Conservation (phyloP, 2,888 invertebrate species). For the Falcaria lacertinaria region DNA sequence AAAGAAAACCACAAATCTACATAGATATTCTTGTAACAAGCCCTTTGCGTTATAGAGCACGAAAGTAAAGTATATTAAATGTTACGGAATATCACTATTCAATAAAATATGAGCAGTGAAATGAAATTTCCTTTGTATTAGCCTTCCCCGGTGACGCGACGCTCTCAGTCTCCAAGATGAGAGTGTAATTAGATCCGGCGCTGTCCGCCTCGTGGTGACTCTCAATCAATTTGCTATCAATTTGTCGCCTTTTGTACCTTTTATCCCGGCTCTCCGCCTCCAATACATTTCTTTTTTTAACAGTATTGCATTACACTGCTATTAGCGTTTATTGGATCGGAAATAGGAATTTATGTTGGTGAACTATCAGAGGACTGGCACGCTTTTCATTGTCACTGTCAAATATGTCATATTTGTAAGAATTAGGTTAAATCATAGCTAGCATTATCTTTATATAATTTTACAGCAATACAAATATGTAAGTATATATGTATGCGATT, state of each 20-base stretch:
- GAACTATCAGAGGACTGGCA: no score
- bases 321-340: neutral
- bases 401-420: no score
- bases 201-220: slow-evolving; percentile 21
- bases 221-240: slow-evolving; percentile 43
- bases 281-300: neutral
- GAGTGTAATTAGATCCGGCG: slow-evolving; percentile 40
- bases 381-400: no score
- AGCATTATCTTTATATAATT: no score
- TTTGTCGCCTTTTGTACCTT: slow-evolving; percentile 35
- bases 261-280: slow-evolving; percentile 7
- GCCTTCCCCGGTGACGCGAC: neutral
- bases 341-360: neutral
- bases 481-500: no score
- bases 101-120: neutral
- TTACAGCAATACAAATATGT: neutral
- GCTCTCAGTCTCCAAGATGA: slow-evolving; percentile 23
- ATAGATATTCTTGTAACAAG: slow-evolving; percentile 18
- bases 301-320: neutral
- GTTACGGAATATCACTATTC: neutral
- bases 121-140: neutral
- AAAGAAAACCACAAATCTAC: slow-evolving; percentile 11
- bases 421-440: no score
- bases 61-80: neutral
- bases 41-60: no score